Evolutionary conservation across 30 jellyfish, hydroid and myxozoan species (phyloP), one percentile per base, ranked within the genome.

Genomic region (Hydractinia symbiolongicarpus): DNA sequence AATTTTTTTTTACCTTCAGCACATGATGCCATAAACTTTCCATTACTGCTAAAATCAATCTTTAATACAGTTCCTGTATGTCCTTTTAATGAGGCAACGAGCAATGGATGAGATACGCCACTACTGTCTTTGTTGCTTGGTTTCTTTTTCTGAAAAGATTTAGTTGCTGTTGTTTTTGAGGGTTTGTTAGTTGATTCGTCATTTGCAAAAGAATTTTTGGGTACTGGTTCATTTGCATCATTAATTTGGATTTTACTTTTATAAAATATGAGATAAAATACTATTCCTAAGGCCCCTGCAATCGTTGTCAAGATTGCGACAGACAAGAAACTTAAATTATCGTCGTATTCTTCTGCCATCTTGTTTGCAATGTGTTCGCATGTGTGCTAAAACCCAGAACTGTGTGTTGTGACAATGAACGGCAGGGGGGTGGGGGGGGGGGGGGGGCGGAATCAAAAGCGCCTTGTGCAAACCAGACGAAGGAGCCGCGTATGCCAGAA

Each of bases 11-110:
- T 72, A 89, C 97, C 97, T 70, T 89, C 97, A 53, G 97, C 79
- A 53, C 95, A 79, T 4, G 97, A 90, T 8, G 95, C 94, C 14
- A 90, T 82, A 50, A 78, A 85, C 52, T 86, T 90, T 49, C 97
- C 97, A 81, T 91, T 86, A 21, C 68, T 73, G 82, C 97, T 90
- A 85, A 81, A 86, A 9, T 90, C 95, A 54, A 82, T 11, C 53
- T 81, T 84, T 19, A 78, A 54, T 8, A 90, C 84, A 40, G 83
- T 21, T 5, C 95, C 95, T n/a, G 95, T 85, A 89, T 90, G 97
- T 20, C 97, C 97, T 66, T 90, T 90, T 81, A 90, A 53, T 9
- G 95, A 72, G 8, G 97, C 40, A 77, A 82, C 17, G 40, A 90
- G 69, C 84, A 85, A 15, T 9, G 94, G 95, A 50, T 90, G 91